Evolutionary conservation across 2,797 vertebrate species (phyloP).

Genomic region (Periophthalmus magnuspinnatus): DNA sequence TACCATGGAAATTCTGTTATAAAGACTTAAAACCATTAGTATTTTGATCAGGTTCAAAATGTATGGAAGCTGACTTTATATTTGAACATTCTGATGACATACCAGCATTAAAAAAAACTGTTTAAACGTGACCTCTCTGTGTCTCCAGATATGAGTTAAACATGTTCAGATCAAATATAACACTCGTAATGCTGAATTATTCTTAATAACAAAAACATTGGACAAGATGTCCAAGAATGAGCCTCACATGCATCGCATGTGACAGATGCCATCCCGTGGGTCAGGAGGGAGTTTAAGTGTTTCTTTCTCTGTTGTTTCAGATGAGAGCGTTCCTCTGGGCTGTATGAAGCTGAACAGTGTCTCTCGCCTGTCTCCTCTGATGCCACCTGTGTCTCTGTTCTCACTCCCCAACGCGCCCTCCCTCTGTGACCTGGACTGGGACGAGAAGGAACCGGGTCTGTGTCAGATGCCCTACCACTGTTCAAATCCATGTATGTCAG

Average conservation of each 20-base stretch:
- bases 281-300: not conserved
- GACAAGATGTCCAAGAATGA: too few species aligned
- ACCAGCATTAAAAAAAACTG: too few species aligned
- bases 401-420: constrained; percentile 88
- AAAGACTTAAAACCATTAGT: too few species aligned
- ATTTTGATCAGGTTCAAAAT: too few species aligned
- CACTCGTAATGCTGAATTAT: too few species aligned
- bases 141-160: too few species aligned
- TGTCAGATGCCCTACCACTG: not conserved
- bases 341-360: constrained; percentile 90
- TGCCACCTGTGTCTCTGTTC: constrained; percentile 82
- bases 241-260: not conserved
- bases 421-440: constrained; percentile 89
- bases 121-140: too few species aligned
- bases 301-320: constrained; percentile 63
- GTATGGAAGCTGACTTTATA: too few species aligned
- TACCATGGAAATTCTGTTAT: too few species aligned
- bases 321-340: constrained; percentile 86
- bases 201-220: too few species aligned
- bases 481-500: not conserved
- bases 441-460: constrained; percentile 75
- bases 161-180: too few species aligned
- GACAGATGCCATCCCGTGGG: not conserved
- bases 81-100: too few species aligned
- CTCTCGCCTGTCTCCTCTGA: constrained; percentile 81